A percentile compares a stretch with the other conserved stretches of the same genome.
These are phyloP conservation scores for Pelusios castaneus DNA, from an alignment of 2,113 vertebrate species.

Conservation along the genomic window DNA sequence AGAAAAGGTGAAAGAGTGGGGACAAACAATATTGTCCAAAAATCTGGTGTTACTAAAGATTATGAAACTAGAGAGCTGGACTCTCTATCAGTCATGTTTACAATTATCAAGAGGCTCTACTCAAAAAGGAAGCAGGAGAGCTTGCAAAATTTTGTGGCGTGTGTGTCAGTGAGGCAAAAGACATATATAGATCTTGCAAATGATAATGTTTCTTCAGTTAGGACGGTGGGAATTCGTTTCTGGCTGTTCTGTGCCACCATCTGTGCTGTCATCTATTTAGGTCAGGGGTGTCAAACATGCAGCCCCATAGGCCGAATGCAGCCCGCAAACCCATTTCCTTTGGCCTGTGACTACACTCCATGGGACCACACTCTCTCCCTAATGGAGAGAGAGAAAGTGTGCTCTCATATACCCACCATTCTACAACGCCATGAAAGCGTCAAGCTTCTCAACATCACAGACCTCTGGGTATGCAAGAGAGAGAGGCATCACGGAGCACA, in stretches of 20 bases:
- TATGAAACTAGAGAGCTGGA: not conserved
- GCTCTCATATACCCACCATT: too few relatives aligned
- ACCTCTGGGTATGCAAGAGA: too few relatives aligned
- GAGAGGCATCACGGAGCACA: too few relatives aligned
- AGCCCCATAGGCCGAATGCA: too few relatives aligned
- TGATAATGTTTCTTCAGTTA: not conserved
- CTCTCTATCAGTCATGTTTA: not conserved
- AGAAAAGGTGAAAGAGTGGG: slow-evolving; percentile 48
- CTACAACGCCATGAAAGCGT: too few relatives aligned
- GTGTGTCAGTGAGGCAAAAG: not conserved
- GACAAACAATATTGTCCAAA: slow-evolving; percentile 9
- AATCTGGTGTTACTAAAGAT: not conserved
- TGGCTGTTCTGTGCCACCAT: not conserved
- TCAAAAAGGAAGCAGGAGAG: not conserved
- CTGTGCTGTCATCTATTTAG: not conserved
- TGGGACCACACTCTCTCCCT: too few relatives aligned
- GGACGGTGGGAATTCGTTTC: not conserved
- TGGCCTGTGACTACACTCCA: too few relatives aligned
- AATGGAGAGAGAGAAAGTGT: too few relatives aligned
- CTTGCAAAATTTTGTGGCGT: not conserved
- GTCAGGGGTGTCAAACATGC: too few relatives aligned
- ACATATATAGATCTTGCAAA: not conserved
- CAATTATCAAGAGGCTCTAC: not conserved
- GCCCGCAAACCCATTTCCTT: too few relatives aligned
- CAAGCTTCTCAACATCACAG: too few relatives aligned